These are phyloP conservation scores for Sericinus montela DNA, from an alignment of 2,888 invertebrate genomes.

Conservation along the genomic window DNA sequence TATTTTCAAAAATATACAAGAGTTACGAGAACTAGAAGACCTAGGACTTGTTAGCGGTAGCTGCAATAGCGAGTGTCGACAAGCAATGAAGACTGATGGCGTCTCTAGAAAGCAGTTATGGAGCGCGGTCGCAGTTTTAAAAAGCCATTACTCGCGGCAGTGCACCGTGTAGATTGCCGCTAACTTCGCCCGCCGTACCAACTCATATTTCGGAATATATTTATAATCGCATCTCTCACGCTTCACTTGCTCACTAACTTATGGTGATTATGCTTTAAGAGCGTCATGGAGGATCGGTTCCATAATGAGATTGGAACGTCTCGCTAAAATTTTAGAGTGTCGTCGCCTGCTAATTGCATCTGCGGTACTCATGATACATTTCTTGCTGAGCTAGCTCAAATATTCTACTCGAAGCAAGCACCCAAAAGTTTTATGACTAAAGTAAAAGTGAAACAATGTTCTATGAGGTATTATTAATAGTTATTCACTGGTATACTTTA, in stretches of 20 bases:
- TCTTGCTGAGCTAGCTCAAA: slow-evolving; percentile 21
- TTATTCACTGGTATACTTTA: too few relatives aligned
- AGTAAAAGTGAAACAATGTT: neutral
- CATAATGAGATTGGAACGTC: slow-evolving; percentile 76
- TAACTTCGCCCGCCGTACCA: slow-evolving; percentile 37
- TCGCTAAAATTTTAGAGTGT: slow-evolving; percentile 76
- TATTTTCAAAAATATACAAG: slow-evolving; percentile 25
- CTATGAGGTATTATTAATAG: neutral
- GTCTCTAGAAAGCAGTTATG: slow-evolving; percentile 75
- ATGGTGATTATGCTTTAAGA: slow-evolving; percentile 77
- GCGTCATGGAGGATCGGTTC: slow-evolving; percentile 77
- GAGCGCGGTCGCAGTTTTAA: slow-evolving; percentile 80
- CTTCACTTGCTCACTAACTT: slow-evolving; percentile 76
- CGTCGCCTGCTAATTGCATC: slow-evolving; percentile 73
- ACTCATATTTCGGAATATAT: slow-evolving; percentile 75
- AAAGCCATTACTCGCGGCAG: slow-evolving; percentile 76
- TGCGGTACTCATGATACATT: slow-evolving; percentile 43
- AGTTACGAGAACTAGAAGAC: slow-evolving; percentile 45
- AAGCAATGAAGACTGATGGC: slow-evolving; percentile 80
- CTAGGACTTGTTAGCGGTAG: slow-evolving; percentile 63
- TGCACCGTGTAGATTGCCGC: slow-evolving; percentile 73
- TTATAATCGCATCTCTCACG: slow-evolving; percentile 78
- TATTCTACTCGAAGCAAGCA: slow-evolving; percentile 1
- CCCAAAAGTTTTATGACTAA: neutral
- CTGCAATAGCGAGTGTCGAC: slow-evolving; percentile 70